Conservation (phyloP, 2,113 vertebrate genomes). For the Irena cyanogastra region DNA sequence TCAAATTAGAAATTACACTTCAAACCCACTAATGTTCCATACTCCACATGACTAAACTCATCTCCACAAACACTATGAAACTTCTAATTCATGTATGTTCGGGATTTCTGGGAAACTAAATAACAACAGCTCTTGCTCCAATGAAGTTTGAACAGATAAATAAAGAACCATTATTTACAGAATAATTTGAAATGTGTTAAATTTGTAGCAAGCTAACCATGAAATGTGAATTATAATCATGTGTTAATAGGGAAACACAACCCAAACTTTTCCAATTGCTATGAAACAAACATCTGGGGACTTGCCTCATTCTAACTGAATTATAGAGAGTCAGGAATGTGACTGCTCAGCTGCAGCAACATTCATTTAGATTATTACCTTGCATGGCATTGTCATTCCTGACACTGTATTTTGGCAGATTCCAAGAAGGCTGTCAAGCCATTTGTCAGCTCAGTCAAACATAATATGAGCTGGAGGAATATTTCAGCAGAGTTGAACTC, state of each 20-base stretch:
- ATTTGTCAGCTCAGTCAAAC: conserved; percentile 52
- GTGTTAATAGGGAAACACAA: background rate
- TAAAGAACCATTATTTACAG: background rate
- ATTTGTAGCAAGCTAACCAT: background rate
- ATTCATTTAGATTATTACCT: conserved; percentile 18
- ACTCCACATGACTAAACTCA: background rate
- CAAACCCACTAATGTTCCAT: background rate
- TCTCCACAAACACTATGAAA: background rate
- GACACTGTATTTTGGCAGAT: conserved; percentile 44
- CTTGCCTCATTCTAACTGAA: background rate
- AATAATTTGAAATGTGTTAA: background rate
- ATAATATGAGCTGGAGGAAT: background rate
- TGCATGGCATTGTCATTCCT: conserved; percentile 1
- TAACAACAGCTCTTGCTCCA: background rate
- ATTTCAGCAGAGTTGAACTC: conserved; percentile 14
- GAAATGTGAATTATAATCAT: background rate
- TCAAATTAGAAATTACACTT: background rate
- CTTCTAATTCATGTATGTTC: background rate
- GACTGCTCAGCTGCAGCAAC: background rate
- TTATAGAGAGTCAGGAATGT: background rate
- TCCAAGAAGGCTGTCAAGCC: conserved; percentile 28
- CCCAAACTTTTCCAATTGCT: background rate
- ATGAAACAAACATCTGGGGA: background rate
- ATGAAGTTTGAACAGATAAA: background rate
- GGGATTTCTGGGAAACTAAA: background rate